Evolutionary conservation across 2,797 vertebrate genomes (phyloP), one percentile per base, ranked within the genome.

Genomic region (Choloepus didactylus): DNA sequence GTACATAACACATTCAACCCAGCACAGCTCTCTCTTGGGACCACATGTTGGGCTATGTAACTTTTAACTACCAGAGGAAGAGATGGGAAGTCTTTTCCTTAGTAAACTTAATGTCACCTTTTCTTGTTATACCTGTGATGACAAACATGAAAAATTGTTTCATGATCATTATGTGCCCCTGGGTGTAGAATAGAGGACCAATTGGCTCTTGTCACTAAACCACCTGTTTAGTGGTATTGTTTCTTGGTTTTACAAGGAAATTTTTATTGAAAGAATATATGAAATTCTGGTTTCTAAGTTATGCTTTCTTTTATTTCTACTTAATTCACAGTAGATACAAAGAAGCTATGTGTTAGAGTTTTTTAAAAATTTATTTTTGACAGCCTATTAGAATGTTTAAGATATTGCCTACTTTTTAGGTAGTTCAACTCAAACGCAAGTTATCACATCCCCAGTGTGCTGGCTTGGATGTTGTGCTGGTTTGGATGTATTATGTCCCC

Each of bases 211-310:
- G 21, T 85, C 49, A 38, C 18, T 89, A 62, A 92, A 73, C 56
- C 12, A 60, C 19, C 64, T 92, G 23, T 69, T 79, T 80, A 62
- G 62, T 73, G 44, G 49, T 46, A 31, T 82, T 35, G 35, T 87
- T 92, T 88, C 46, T 80, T 59, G 72, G 60, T 87, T 85, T 93
- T 76, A 64, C 29, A 80, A 91, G 75, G 83, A 18, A 38, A 23
- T 14, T 46, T 62, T 62, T 49, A 31, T 21, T 70, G 60, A 5
- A 87, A 89, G 46, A 83, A 38, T 95, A 93, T 93, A 35, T 59
- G 25, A 96, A 91, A 93, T 95, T 49, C 46, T 94, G 46, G 56
- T 51, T 83, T 96, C 64, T 83, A 46, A 85, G 51, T 84, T 87
- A 41, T 38, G 90, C 6, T 93, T 66, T 66, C 29, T 66, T 93